These are phyloP conservation scores for Macrotis lagotis DNA, from an alignment of 2,113 vertebrate species.

Conservation along the genomic window DNA sequence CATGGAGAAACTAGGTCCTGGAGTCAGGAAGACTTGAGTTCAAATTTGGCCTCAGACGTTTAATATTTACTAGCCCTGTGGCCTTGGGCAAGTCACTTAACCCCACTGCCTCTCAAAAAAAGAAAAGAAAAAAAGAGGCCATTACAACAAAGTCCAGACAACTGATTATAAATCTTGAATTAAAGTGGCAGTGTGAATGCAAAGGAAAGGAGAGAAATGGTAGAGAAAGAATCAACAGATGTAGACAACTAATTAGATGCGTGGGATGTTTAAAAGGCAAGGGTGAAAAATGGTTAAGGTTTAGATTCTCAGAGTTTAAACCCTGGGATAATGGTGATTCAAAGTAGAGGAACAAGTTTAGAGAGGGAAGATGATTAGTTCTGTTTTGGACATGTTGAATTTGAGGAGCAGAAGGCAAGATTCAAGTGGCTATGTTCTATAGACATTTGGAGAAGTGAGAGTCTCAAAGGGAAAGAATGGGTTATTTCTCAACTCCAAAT, in stretches of 20 bases:
- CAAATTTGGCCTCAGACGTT: no score
- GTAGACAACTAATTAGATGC: background rate
- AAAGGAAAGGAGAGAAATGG: background rate
- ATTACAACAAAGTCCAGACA: background rate
- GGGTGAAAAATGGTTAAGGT: background rate
- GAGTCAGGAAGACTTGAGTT: no score
- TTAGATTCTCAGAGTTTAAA: background rate
- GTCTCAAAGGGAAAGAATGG: background rate
- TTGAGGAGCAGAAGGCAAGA: background rate
- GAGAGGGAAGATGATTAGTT: background rate
- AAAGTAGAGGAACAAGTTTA: background rate
- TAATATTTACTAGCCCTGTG: no score
- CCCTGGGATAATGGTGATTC: background rate
- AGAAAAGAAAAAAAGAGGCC: no score
- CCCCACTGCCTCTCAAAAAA: no score
- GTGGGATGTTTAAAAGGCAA: background rate
- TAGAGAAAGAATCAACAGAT: background rate
- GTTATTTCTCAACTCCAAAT: background rate
- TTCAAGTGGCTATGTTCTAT: background rate
- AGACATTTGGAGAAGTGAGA: background rate
- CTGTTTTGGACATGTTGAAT: background rate
- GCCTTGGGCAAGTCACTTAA: no score
- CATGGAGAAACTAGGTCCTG: no score
- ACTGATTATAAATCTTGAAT: background rate
- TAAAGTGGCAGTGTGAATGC: background rate